Conservation (phyloP, 2,113 vertebrate genomes). For the Micronycteris hirsuta region DNA sequence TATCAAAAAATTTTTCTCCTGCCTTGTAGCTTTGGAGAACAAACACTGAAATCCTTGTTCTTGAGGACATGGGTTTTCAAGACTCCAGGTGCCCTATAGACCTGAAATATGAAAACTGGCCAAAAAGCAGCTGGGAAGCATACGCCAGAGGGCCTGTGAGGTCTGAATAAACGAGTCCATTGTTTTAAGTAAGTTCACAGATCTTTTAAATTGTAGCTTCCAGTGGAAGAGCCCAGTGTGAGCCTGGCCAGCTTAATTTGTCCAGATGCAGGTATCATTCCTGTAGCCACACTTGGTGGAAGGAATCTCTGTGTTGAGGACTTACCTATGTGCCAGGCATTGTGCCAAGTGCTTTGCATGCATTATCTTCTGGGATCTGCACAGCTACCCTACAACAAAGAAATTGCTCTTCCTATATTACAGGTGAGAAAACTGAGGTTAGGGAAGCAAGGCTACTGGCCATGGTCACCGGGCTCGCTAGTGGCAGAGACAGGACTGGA, state of each 20-base stretch:
- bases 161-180: background rate
- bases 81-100: background rate
- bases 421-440: no score
- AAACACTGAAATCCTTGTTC: background rate
- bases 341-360: background rate
- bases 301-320: background rate
- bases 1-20: background rate
- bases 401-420: background rate
- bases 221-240: background rate
- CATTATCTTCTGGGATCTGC: background rate
- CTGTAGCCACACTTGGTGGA: background rate
- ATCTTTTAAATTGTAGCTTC: background rate
- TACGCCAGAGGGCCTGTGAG: background rate
- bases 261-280: background rate
- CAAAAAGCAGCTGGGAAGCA: background rate
- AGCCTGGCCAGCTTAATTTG: background rate
- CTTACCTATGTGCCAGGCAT: background rate
- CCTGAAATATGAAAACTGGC: background rate
- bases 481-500: background rate
- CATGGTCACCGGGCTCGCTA: background rate
- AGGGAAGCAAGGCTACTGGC: no score
- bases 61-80: background rate
- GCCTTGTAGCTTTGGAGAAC: background rate
- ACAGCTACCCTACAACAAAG: background rate
- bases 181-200: background rate